Evolutionary conservation across 2,888 invertebrate genomes (phyloP), one percentile per base, ranked within the genome.

Genomic region (Phyllotreta striolata): DNA sequence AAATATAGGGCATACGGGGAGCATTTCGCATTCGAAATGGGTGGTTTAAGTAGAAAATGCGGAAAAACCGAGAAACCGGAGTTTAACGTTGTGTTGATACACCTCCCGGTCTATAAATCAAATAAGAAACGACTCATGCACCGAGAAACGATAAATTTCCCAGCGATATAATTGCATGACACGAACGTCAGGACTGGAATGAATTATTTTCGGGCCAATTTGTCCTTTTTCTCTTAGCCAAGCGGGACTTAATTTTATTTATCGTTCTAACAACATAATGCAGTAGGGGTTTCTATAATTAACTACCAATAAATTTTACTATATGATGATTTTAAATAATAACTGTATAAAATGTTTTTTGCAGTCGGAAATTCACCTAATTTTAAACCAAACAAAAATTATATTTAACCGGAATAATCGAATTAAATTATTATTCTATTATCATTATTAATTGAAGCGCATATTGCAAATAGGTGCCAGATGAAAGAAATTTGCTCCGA

Each of bases 101-200:
- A 37, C 57, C 57, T 57, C 39, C 47, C 13, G 24, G 24, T 35
- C 47, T 35, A 57, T 57, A 47, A 37, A 57, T 57, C 57, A 57
- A 57, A 46, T 57, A 57, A 10, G 6, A 12, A 57, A 57, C 57
- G 57, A 57, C 46, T 46, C 57, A 57, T 57, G 57, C 57, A 57
- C 46, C 57, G n/a, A 57, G 57, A 46, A 47, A 46, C 57, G 37
- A 57, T 57, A 57, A 38, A 57, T 57, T 57, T 57, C 14, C 13
- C 39, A 14, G 47, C 47, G 37, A 47, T 57, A 57, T 57, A 57
- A 57, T 57, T 47, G 37, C 46, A 57, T 6, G 47, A 57, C 57
- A 57, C 57, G 57, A 39, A 46, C 39, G 57, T 38, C 57, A 57
- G 57, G 46, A 6, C 57, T 7, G 57, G 47, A 57, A 13, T 57